Conservation (phyloP, 2,797 vertebrate species). For the Micromesistius poutassou region DNA sequence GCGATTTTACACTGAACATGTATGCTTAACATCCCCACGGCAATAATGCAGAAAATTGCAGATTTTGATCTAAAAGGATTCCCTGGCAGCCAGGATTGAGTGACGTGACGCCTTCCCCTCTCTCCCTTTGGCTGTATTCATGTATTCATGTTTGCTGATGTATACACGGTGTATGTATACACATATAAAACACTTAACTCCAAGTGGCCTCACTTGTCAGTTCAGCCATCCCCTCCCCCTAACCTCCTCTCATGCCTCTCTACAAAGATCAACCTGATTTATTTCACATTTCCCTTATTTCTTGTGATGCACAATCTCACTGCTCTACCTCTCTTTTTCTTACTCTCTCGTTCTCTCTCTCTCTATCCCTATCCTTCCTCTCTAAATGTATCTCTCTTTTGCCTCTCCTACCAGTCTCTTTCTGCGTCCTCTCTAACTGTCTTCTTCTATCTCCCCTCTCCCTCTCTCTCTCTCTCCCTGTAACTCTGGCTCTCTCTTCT, state of each 20-base stretch:
- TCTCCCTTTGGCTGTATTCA: neutral
- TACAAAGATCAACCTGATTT: neutral
- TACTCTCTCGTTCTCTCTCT: neutral
- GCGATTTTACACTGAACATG: conserved; percentile 23
- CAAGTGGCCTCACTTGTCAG: conserved; percentile 24
- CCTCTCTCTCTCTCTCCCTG: conserved; percentile 10
- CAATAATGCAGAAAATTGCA: conserved; percentile 41
- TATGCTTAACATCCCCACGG: conserved; percentile 11
- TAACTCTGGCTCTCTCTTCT: neutral
- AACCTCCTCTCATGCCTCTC: neutral
- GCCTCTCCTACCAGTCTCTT: neutral
- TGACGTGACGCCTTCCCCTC: neutral
- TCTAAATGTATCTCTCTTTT: neutral
- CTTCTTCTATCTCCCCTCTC: neutral
- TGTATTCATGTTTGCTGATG: conserved; percentile 4
- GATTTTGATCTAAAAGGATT: conserved; percentile 30
- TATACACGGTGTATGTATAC: neutral
- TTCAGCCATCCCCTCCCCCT: conserved; percentile 17
- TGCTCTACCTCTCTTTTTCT: neutral
- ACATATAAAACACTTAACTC: conserved; percentile 20
- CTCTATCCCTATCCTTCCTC: neutral
- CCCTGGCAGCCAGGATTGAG: neutral
- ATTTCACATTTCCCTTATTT: neutral
- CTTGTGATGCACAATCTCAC: neutral
- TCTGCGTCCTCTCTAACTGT: conserved; percentile 6